A percentile compares a stretch with the other conserved stretches of the same genome.
These are phyloP conservation scores for Odontomachus brunneus DNA, from an alignment of 1,140 invertebrate genomes.

Conservation along the genomic window DNA sequence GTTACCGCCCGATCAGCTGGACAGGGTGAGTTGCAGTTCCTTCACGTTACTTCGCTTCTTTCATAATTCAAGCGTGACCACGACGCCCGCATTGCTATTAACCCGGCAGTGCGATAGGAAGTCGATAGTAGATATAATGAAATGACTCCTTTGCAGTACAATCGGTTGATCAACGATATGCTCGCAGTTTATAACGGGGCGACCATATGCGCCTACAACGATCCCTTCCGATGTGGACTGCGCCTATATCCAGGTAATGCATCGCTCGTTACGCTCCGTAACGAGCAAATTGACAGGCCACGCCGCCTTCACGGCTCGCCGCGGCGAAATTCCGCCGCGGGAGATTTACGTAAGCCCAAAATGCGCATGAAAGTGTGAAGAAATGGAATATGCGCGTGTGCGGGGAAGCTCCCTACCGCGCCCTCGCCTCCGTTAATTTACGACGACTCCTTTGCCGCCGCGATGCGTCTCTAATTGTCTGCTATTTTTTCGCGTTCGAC, in stretches of 20 bases:
- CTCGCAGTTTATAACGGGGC: constrained; percentile 94
- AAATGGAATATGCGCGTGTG: constrained; percentile 14
- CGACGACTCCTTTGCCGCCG: not conserved
- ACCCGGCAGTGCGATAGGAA: not conserved
- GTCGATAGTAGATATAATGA: not conserved
- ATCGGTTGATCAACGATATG: constrained; percentile 94
- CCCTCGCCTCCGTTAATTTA: constrained; percentile 26
- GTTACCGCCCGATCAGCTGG: constrained; percentile 92
- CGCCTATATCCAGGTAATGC: constrained; percentile 91
- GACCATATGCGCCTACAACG: constrained; percentile 93
- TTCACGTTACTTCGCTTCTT: not conserved
- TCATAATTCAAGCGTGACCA: too few species aligned
- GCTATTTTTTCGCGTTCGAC: constrained; percentile 25
- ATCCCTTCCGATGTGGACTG: constrained; percentile 92
- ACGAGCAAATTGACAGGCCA: constrained; percentile 33
- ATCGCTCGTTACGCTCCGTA: constrained; percentile 59
- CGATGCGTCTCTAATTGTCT: constrained; percentile 41
- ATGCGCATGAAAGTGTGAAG: constrained; percentile 69
- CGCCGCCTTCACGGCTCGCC: constrained; percentile 51
- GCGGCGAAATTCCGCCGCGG: constrained; percentile 46
- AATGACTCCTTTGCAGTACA: constrained; percentile 88
- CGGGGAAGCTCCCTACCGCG: not conserved
- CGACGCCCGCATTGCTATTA: not conserved
- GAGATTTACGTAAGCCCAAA: constrained; percentile 57
- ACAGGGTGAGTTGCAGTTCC: constrained; percentile 90